Base-by-base conservation (phyloP, 2,797 vertebrate genomes). In the Miichthys miiuy region DNA sequence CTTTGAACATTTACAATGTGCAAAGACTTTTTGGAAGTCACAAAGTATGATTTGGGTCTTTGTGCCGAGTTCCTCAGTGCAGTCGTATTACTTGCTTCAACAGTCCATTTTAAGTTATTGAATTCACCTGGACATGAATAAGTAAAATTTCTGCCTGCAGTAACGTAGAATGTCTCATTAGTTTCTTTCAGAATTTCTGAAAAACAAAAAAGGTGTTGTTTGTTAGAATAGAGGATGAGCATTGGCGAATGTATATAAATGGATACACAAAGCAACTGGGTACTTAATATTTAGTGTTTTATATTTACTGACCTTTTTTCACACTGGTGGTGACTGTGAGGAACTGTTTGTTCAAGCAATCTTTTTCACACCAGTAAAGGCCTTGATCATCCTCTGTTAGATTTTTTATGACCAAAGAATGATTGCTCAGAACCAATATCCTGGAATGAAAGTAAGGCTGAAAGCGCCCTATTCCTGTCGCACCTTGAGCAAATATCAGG, bases 321-420 rank as follows among this genome's bases (percentile, higher is more conserved):
- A 91, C 54, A 7, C 18, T 67, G 68, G 83, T 67, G 68, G 83
- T 14, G 57, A 65, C 34, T 34, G 17, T 44, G 4, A 0, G 0
- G 21, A 8, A 38, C 8, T 1, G 5, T 41, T 63, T 3, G 1
- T 0, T 2, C 16, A 0, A 1, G 42, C 83, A 88, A 0, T 0
- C 1, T 3, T n/a, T 16, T 77, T 86, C 23, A 85, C 93, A 94
- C 56, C 68, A 75, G 81, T 94, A 94, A 7, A 47, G 38, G 21
- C 94, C 93, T 71, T 87, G 50, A 68, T 90, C 12, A 0, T 73
- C 12, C 18, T 88, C 75, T 44, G 30, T 81, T 14, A 93, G 80
- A 58, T 1, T 0, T 6, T 10, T 4, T 18, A 94, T 92, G 30
- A 87, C 14, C 75, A 94, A 81, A n/a, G 84, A 80, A 51, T 13